Percentiles rank a stretch among this genome's conserved stretches.
Conservation (phyloP, 1,140 invertebrate species). For the Lepidurus couesii region DNA sequence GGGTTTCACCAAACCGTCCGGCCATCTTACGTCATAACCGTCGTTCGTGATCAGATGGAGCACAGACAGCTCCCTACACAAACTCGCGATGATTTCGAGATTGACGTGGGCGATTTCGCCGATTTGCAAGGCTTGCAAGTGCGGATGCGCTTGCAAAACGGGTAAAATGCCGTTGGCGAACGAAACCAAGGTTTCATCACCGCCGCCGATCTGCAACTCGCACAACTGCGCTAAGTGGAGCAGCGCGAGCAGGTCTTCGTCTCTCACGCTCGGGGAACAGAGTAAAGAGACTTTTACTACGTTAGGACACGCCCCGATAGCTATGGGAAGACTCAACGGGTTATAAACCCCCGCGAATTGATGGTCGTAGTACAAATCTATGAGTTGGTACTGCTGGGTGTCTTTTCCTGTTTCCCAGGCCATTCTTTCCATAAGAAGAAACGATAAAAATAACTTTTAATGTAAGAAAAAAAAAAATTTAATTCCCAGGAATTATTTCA, state of each 20-base stretch:
- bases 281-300: conserved; percentile 32
- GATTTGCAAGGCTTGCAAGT: conserved; percentile 17
- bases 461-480: background rate
- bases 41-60: conserved; percentile 31
- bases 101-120: conserved; percentile 31
- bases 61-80: conserved; percentile 17
- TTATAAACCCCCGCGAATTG: conserved; percentile 8
- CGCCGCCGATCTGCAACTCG: conserved; percentile 30
- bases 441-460: background rate
- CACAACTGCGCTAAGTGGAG: background rate
- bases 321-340: conserved; percentile 24
- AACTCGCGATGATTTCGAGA: conserved; percentile 27
- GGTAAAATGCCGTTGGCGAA: conserved; percentile 33
- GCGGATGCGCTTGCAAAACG: conserved; percentile 27
- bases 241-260: conserved; percentile 30
- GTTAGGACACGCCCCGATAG: conserved; percentile 25
- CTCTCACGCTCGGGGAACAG: conserved; percentile 20
- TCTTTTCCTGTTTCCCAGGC: conserved; percentile 26
- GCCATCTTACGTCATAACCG: conserved; percentile 23
- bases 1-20: conserved; percentile 26
- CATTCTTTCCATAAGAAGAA: background rate
- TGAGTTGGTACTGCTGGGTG: conserved; percentile 28
- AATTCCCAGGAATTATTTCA: background rate
- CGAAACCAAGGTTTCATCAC: conserved; percentile 26
- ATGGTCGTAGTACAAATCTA: conserved; percentile 29